Base-by-base conservation (phyloP, 2,797 vertebrate species). In the Gephyroberyx darwinii region DNA sequence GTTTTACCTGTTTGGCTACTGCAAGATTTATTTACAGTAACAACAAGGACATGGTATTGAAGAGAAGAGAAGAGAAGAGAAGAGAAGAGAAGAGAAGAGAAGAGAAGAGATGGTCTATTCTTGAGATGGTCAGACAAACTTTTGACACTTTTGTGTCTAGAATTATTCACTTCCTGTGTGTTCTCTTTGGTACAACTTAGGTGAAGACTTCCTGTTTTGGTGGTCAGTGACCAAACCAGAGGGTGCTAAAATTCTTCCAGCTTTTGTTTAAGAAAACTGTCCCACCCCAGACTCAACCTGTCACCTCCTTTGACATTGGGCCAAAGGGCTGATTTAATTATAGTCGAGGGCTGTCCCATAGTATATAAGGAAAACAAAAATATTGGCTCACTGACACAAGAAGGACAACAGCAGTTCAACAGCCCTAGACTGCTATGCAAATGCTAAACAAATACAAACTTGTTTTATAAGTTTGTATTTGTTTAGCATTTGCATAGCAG, bases 181-280 rank as follows among this genome's bases (percentile, higher is more conserved):
- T 75, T 77, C 60, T 65, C 54, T 48, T 56, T 65, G 17, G 61
- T 72, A 65, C 66, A 75, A 76, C 74, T 77, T 63, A 84, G 79
- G 82, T 80, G 74, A 71, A 70, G 56, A 63, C 64, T 89, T 91
- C 89, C 89, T 91, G 90, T 92, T 93, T 92, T 86, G 89, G 48
- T 74, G 53, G 63, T 58, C 60, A 78, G 51, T 5, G 39, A 80
- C 65, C 85, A 81, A 83, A 87, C 8, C 52, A 84, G 74, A 88
- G 87, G 83, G 81, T 85, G 86, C 75, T 85, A 71, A 84, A 83
- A 86, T 83, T 91, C 85, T 86, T 91, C 89, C 84, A 81, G 4
- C 80, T 87, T 91, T 92, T 92, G 91, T 92, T 90, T 71, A 16
- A 77, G 67, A 77, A 84, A 81, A 75, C n/a, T 59, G 85, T 75